Base-by-base conservation (phyloP, 2,888 invertebrate genomes). In the Elmis aenea region DNA sequence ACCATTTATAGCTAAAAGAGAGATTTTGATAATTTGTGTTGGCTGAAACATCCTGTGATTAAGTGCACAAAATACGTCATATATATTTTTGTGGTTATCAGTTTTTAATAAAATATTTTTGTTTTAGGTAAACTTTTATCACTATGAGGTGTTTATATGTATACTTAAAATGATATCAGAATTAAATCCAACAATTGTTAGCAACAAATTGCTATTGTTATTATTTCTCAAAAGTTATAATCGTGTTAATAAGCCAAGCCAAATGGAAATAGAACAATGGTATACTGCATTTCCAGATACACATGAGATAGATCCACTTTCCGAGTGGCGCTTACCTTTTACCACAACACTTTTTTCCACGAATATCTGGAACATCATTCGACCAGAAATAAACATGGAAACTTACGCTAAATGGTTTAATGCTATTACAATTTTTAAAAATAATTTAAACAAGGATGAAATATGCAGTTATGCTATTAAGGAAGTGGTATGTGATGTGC, bases 101-200 rank as follows among this genome's bases (percentile, higher is more conserved):
- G 26, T 21, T 37, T 29, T 32, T 24, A 42, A 13, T n/a, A 18
- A 12, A 12, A 37, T 33, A 38, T 33, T 28, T n/a, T n/a, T n/a
- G n/a, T 56, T 57, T 26, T 50, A 71, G 69, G 58, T 72, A 1
- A 73, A 72, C 52, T 69, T 68, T 43, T 75, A 75, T 52, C 61
- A 74, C 44, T 74, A 75, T 41, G 75, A 75, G 61, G 67, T 72
- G 3, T 73, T 71, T 45, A 52, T 66, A 13, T 66, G 69, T 10
- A 63, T 74, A 24, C 52, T 71, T 38, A 60, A 67, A 26, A 55
- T 71, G 6, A 36, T 63, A 16, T 26, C 32, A 6, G 25, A 8
- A 5, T 34, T 46, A 20, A 45, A 47, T n/a, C 20, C 29, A 9
- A 37, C 18, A 8, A 34, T 22, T 5, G 40, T 47, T 25, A 27